Evolutionary conservation across 2,888 invertebrate species (phyloP).

Genomic region (Orchesella flavescens): DNA sequence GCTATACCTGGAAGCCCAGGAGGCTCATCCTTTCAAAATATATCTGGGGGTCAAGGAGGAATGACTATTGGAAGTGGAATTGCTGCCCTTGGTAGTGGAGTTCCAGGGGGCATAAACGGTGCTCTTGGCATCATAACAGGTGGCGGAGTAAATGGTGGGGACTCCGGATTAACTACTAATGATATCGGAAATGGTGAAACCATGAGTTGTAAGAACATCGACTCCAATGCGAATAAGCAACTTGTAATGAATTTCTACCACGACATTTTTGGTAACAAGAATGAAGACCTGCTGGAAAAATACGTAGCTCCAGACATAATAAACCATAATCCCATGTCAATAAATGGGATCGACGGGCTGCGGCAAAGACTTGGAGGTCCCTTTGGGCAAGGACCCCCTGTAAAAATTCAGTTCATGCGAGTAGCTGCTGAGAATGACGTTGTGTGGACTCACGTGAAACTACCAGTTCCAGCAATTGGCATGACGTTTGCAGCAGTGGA

Average conservation of each 20-base stretch:
- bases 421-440: constrained; percentile 52
- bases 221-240: constrained; percentile 52
- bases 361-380: constrained; percentile 41
- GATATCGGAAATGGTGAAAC: not conserved
- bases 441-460: constrained; percentile 47
- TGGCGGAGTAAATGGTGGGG: not conserved
- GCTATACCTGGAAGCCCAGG: no score
- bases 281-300: constrained; percentile 36
- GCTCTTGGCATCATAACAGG: no score
- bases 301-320: constrained; percentile 51
- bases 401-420: constrained; percentile 45
- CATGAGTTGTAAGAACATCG: constrained; percentile 8
- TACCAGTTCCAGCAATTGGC: constrained; percentile 25
- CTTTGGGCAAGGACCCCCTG: constrained; percentile 47
- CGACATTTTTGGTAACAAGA: constrained; percentile 57
- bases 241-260: constrained; percentile 53
- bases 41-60: no score
- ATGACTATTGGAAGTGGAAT: no score
- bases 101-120: no score
- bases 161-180: no score
- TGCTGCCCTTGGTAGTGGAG: no score
- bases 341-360: constrained; percentile 17
- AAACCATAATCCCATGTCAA: constrained; percentile 53
- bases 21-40: no score
- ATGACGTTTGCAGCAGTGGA: constrained; percentile 54